phyloP scores from a whole-genome alignment of 2,888 invertebrate genomes.

The Philopedon plagiatum region DNA sequence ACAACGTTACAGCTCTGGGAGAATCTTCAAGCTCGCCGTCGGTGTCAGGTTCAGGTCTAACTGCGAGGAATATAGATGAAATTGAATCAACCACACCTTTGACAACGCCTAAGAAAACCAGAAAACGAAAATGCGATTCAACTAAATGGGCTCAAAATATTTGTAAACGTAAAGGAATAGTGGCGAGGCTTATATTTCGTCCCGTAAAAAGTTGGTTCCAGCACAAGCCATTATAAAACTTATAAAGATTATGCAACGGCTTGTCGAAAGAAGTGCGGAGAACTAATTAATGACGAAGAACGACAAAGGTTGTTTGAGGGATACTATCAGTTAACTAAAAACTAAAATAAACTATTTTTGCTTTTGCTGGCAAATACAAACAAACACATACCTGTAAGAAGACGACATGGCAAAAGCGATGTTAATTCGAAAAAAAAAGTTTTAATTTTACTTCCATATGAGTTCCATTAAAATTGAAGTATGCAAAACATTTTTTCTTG shows the following conservation, averaged over 20 bases:
- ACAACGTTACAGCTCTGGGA: too few relatives aligned
- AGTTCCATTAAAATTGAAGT: conserved; percentile 1
- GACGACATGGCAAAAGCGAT: conserved; percentile 33
- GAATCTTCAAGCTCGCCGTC: too few relatives aligned
- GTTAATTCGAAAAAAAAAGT: conserved; percentile 32
- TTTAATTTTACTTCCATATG: conserved; percentile 25
- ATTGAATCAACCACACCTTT: too few relatives aligned
- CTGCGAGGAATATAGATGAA: too few relatives aligned
- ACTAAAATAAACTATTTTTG: conserved; percentile 33
- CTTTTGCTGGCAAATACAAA: conserved; percentile 24
- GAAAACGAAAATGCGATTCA: conserved; percentile 32
- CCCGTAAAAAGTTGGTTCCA: conserved; percentile 32
- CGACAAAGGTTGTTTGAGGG: conserved; percentile 31
- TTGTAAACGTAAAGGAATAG: conserved; percentile 36
- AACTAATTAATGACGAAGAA: conserved; percentile 34
- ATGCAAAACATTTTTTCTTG: conserved; percentile 27
- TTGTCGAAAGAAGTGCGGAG: conserved; percentile 16
- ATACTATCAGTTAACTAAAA: conserved; percentile 36
- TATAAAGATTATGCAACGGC: conserved; percentile 30
- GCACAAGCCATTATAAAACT: conserved; percentile 33
- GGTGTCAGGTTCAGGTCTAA: too few relatives aligned
- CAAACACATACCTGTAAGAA: conserved; percentile 19
- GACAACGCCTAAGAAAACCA: background rate
- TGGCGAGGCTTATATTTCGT: conserved; percentile 11
- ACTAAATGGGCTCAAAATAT: conserved; percentile 34